Percentiles rank a stretch among this genome's conserved stretches.
phyloP scores from a whole-genome alignment of 2,113 vertebrate species.

The Tychaedon coryphoeus region DNA sequence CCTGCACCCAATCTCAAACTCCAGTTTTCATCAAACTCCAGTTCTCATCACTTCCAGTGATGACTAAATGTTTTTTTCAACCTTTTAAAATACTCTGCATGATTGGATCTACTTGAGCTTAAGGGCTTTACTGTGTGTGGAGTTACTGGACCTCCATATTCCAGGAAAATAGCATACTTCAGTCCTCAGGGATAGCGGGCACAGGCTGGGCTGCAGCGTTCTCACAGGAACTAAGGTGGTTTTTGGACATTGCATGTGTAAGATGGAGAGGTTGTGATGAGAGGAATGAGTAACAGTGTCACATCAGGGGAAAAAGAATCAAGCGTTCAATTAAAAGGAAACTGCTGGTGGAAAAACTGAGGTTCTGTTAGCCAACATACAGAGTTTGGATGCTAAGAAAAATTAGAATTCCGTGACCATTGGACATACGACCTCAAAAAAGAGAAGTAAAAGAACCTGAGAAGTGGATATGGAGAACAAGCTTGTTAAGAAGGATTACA shows the following conservation, averaged over 20 bases:
- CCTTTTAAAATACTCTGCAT: neutral
- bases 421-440: neutral
- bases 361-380: neutral
- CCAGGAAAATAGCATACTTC: neutral
- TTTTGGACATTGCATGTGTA: neutral
- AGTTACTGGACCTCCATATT: neutral
- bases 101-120: neutral
- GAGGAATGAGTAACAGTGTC: neutral
- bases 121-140: neutral
- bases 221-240: neutral
- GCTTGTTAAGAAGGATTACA: neutral
- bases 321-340: neutral
- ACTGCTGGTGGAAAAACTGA: neutral
- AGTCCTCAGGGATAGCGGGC: neutral
- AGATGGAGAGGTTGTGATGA: neutral
- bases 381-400: neutral
- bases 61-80: neutral
- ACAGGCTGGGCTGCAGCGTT: neutral
- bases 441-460: neutral
- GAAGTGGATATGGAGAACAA: neutral
- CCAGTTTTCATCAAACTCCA: neutral
- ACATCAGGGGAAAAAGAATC: neutral
- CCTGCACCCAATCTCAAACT: neutral
- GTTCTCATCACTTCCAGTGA: neutral
- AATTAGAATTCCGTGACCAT: neutral